Conservation (phyloP, 1,140 invertebrate species). For the Mylabris phalerata region DNA sequence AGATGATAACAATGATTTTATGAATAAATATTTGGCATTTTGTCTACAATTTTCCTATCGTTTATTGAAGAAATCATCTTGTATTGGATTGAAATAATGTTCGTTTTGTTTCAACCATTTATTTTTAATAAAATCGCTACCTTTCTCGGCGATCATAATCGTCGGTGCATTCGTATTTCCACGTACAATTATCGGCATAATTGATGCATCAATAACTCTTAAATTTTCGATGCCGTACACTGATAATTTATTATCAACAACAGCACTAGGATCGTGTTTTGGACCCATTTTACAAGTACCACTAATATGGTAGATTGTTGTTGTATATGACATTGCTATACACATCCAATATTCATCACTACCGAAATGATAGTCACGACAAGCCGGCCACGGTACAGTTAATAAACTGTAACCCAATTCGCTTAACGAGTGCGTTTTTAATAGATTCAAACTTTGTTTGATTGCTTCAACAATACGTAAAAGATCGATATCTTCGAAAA, state of each 20-base stretch:
- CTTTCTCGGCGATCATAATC: conserved; percentile 66
- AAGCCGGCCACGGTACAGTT: conserved; percentile 41
- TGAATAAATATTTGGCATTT: no score
- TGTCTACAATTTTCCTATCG: no score
- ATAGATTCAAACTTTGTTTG: conserved; percentile 44
- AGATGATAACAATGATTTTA: no score
- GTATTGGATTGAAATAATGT: no score
- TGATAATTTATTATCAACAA: conserved; percentile 39
- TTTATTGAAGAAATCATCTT: no score
- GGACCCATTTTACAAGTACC: conserved; percentile 59
- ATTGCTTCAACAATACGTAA: conserved; percentile 48
- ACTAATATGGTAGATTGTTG: conserved; percentile 46
- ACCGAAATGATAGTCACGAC: conserved; percentile 37
- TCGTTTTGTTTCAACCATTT: conserved; percentile 27
- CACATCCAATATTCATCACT: conserved; percentile 51
- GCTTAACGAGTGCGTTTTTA: conserved; percentile 45
- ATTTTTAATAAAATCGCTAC: conserved; percentile 55
- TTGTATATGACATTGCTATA: conserved; percentile 40
- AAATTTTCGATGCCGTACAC: conserved; percentile 39
- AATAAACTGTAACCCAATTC: conserved; percentile 38
- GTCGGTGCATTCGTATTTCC: conserved; percentile 60
- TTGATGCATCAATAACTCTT: conserved; percentile 41
- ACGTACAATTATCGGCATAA: conserved; percentile 48
- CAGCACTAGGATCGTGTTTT: conserved; percentile 34
- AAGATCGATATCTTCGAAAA: conserved; percentile 51